Evolutionary conservation across 1,140 invertebrate genomes (phyloP), one percentile per base, ranked within the genome.

Genomic region (Epicauta chinensis): DNA sequence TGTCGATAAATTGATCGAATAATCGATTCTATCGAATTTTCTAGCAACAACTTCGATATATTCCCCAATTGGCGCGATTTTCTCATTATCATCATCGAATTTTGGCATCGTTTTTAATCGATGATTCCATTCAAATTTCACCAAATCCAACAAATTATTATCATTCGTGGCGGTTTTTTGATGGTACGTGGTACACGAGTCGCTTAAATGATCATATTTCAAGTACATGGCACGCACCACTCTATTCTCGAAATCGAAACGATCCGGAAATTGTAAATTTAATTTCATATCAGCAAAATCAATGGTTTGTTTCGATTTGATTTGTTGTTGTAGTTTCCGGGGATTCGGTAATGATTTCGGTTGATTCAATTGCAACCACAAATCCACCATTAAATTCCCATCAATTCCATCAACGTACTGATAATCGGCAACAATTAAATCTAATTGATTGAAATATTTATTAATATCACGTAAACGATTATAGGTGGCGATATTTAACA

Each of bases 121-220:
- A 5, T 23, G 4, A 23, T 52, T 30, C 62, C 64, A 60, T 50
- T 67, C 58, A 9, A 49, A 37, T 17, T 49, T 54, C 10, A 44
- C 48, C 0, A 42, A 36, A 0, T 64, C 42, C 2, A 50, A 40
- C 31, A 66, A 42, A 42, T 57, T 64, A 5, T 23, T 23, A 23
- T 23, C 23, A 2, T 23, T 23, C 23, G 4, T 23, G 23, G 0
- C 23, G 5, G 56, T 51, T 6, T n/a, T 4, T 30, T 30, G 29
- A 10, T 30, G 10, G 29, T 5, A 5, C 29, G 10, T 34, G 5
- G 32, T 4, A 55, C 72, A 71, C 7, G 69, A 66, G 46, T 77
- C 73, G 51, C 72, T 76, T 13, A 75, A 75, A 64, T 82, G 80
- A 55, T 84, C 81, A 55, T 81, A 82, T 46, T 74, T 75, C 3